phyloP scores from a whole-genome alignment of 2,113 vertebrate genomes.

The Gymnocephalus cernua region DNA sequence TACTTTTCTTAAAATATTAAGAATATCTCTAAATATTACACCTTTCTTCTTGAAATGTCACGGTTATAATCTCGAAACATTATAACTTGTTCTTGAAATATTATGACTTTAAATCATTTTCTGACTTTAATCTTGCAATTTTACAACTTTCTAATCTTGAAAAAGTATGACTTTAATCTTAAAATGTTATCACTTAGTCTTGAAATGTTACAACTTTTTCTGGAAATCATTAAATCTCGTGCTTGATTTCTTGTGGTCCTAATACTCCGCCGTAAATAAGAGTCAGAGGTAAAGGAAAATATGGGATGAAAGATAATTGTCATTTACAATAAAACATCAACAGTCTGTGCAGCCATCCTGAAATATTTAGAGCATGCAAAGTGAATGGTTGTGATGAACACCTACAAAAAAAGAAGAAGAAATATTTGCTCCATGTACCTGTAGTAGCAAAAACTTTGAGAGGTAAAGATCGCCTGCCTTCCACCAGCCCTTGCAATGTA shows the following conservation, averaged over 20 bases:
- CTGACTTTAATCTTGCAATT: not conserved
- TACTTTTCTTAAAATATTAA: no score
- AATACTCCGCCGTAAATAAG: not conserved
- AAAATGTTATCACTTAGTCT: not conserved
- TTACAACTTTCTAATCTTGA: not conserved
- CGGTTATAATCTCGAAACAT: not conserved
- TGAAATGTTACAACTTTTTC: not conserved
- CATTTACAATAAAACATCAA: slow-evolving; percentile 4
- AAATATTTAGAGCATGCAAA: not conserved
- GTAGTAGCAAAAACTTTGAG: slow-evolving; percentile 72
- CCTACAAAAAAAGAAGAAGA: slow-evolving; percentile 19
- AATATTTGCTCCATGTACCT: slow-evolving; percentile 77
- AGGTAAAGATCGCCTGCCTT: slow-evolving; percentile 67
- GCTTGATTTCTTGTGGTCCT: not conserved
- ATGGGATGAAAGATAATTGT: slow-evolving; percentile 5
- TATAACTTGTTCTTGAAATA: not conserved
- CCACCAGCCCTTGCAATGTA: slow-evolving; percentile 74
- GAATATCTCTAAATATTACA: not conserved
- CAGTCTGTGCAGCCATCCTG: slow-evolving; percentile 16
- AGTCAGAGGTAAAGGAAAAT: not conserved
- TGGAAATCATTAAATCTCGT: not conserved
- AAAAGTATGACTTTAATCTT: slow-evolving; percentile 5
- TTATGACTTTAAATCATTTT: not conserved
- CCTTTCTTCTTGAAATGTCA: not conserved
- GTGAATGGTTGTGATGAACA: slow-evolving; percentile 33